A percentile compares a stretch with the other conserved stretches of the same genome.
phyloP scores from a whole-genome alignment of 2,888 invertebrate species.

The Stegophylla sp. region DNA sequence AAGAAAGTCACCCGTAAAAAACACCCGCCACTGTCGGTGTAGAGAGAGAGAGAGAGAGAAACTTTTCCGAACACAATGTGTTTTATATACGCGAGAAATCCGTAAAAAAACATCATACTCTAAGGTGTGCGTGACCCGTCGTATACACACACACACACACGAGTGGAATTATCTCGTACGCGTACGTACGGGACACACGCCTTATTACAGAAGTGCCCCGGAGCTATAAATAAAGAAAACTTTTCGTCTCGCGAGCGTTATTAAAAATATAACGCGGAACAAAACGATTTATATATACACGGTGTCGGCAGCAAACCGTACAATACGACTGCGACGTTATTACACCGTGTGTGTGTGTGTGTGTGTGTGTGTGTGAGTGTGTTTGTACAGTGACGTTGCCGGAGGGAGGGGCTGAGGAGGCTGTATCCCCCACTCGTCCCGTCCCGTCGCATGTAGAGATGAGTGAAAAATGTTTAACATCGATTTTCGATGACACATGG shows the following conservation, averaged over 20 bases:
- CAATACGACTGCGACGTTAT: too few species aligned
- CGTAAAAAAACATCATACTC: background rate
- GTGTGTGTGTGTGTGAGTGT: too few species aligned
- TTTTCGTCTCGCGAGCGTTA: slow-evolving; percentile 22
- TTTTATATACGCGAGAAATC: slow-evolving; percentile 6
- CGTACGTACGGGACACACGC: background rate
- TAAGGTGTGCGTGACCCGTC: background rate
- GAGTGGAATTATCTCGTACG: background rate
- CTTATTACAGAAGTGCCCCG: background rate
- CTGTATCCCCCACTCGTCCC: too few species aligned
- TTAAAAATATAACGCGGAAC: slow-evolving; percentile 9
- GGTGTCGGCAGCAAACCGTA: background rate
- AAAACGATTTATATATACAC: slow-evolving; percentile 17
- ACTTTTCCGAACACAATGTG: slow-evolving; percentile 12
- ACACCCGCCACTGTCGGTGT: background rate
- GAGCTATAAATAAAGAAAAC: slow-evolving; percentile 27
- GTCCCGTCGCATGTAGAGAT: too few species aligned
- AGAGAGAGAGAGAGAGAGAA: too few species aligned
- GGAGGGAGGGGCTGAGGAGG: too few species aligned
- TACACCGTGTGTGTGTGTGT: too few species aligned
- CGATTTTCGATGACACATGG: too few species aligned
- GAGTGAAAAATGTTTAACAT: too few species aligned
- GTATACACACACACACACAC: background rate
- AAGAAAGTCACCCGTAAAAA: slow-evolving; percentile 2
- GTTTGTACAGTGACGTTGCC: too few species aligned